Percentiles rank a stretch among this genome's conserved stretches.
Evolutionary conservation across 2,113 vertebrate species (phyloP).

Genomic region (Chaetodon trifascialis): DNA sequence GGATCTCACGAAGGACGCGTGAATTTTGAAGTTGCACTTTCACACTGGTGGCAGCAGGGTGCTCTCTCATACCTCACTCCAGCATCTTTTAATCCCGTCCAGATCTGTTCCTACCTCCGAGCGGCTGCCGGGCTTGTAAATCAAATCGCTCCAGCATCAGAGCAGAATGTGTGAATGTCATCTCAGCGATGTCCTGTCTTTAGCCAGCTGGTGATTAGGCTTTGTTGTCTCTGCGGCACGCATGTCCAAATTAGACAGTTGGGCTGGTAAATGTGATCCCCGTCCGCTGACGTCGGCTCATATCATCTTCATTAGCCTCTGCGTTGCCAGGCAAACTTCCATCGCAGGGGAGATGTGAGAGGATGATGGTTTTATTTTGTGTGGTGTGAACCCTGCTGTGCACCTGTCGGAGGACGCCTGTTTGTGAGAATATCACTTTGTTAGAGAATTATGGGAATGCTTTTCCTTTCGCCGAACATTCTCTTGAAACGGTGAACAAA

Average conservation of each 20-base stretch:
- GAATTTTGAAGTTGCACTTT: constrained; percentile 34
- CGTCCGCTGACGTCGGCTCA: constrained; percentile 30
- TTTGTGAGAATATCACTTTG: constrained; percentile 12
- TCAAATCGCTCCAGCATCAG: constrained; percentile 45
- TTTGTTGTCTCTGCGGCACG: constrained; percentile 55
- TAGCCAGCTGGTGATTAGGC: constrained; percentile 64
- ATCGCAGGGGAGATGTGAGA: background rate
- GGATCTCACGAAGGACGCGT: background rate
- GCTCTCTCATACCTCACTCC: constrained; percentile 56
- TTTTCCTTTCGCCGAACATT: background rate
- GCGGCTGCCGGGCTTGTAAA: constrained; percentile 26
- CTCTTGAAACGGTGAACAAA: constrained; percentile 13
- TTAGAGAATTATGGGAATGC: background rate
- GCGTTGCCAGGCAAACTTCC: constrained; percentile 31
- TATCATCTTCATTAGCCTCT: constrained; percentile 41
- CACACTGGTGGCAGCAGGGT: constrained; percentile 56
- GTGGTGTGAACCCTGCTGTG: background rate
- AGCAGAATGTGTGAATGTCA: constrained; percentile 71
- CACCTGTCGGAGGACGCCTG: background rate
- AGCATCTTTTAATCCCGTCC: background rate
- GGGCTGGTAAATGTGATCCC: constrained; percentile 45
- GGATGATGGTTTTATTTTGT: constrained; percentile 28
- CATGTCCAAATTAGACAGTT: constrained; percentile 65
- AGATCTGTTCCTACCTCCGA: constrained; percentile 11
- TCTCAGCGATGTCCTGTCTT: constrained; percentile 45